Percentiles rank a stretch among this genome's conserved stretches.
Evolutionary conservation across 2,113 vertebrate species (phyloP).

Genomic region (Myotis yumanensis): DNA sequence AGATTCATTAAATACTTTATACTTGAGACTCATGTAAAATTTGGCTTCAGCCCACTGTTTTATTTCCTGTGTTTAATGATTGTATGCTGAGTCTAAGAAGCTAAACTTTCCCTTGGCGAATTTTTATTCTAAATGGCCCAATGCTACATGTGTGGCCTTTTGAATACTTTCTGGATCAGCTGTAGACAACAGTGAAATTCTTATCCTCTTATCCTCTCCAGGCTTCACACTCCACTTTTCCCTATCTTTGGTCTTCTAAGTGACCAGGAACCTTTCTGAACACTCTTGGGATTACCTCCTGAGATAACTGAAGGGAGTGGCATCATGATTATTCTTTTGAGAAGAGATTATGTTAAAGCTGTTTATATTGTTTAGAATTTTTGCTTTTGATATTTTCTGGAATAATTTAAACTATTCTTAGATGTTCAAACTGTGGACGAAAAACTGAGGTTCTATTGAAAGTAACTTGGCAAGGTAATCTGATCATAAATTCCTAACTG

Average conservation of each 20-base stretch:
- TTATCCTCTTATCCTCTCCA: neutral
- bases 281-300: neutral
- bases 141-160: neutral
- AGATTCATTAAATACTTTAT: conserved; percentile 7
- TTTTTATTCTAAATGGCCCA: neutral
- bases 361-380: neutral
- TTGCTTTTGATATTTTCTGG: neutral
- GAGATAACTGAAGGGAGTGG: neutral
- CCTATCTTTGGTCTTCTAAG: neutral
- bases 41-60: neutral
- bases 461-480: neutral
- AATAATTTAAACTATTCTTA: neutral
- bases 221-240: neutral
- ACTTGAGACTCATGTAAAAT: neutral
- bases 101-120: conserved; percentile 2
- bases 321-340: neutral
- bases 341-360: neutral
- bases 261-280: neutral
- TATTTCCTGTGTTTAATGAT: neutral
- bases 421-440: neutral
- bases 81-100: neutral
- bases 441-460: neutral
- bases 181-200: neutral
- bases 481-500: neutral
- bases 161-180: neutral